A percentile compares a stretch with the other conserved stretches of the same genome.
These are phyloP conservation scores for Gisinianus flammeolus DNA, from an alignment of 2,888 invertebrate species.

Conservation along the genomic window DNA sequence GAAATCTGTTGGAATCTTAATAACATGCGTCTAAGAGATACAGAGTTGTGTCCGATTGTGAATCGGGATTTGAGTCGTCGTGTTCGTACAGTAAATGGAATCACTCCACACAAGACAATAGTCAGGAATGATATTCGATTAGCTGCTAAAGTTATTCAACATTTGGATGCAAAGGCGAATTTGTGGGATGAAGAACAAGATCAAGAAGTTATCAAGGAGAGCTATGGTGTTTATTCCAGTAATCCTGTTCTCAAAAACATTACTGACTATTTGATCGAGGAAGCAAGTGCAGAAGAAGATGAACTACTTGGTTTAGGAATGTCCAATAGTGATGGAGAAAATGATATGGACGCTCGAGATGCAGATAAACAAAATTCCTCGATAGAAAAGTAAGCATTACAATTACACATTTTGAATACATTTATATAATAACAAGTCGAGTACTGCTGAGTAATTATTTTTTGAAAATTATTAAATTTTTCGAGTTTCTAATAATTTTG, in stretches of 20 bases:
- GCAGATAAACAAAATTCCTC: slow-evolving; percentile 74
- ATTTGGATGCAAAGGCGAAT: slow-evolving; percentile 79
- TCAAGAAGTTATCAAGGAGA: slow-evolving; percentile 62
- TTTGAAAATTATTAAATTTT: not conserved
- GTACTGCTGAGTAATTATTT: not conserved
- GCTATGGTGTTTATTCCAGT: slow-evolving; percentile 57
- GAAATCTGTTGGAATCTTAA: slow-evolving; percentile 99
- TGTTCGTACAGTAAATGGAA: slow-evolving; percentile 88
- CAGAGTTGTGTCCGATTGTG: slow-evolving; percentile 92
- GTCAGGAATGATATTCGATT: slow-evolving; percentile 90
- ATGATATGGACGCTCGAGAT: slow-evolving; percentile 60
- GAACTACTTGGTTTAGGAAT: slow-evolving; percentile 74
- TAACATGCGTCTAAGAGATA: slow-evolving; percentile 89
- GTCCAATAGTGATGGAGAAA: slow-evolving; percentile 65
- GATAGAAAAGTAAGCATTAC: slow-evolving; percentile 70
- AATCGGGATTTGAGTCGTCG: slow-evolving; percentile 95
- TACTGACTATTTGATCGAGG: slow-evolving; percentile 96
- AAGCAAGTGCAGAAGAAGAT: slow-evolving; percentile 97
- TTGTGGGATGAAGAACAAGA: slow-evolving; percentile 71
- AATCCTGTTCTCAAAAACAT: slow-evolving; percentile 97
- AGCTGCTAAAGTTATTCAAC: slow-evolving; percentile 88
- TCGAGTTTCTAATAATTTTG: not conserved
- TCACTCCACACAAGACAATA: slow-evolving; percentile 86
- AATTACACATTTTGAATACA: not conserved
- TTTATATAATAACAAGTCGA: not conserved